Base-by-base conservation (phyloP, 2,113 vertebrate genomes). In the Hipposideros armiger region DNA sequence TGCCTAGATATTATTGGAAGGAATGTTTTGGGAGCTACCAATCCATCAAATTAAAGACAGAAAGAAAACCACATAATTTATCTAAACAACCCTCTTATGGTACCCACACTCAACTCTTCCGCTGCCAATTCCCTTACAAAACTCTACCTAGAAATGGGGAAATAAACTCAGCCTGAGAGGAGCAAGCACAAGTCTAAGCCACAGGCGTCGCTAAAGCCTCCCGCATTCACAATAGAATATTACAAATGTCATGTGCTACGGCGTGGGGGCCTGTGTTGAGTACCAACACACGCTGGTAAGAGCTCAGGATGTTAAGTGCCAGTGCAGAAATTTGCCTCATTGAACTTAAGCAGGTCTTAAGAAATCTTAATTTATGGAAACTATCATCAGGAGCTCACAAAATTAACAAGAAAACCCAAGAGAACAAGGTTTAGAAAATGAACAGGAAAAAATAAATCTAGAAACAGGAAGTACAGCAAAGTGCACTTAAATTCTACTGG, bases 251-350 rank as follows among this genome's bases (percentile, higher is more conserved):
- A 11, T 4, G 52, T 13, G 15, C 7, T 62, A 24, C 5, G 26
- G 6, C 0, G 0, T 26, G 24, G 17, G 7, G 5, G 3, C 2
- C 19, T 10, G 4, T 47, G 13, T 32, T 56, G 4, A 40, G 14
- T 30, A 47, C 10, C 4, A 47, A 42, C 16, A 7, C 19, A 13
- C 14, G 1, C 7, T 52, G 40, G 2, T 24, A 54, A 64, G 22
- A 47, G 4, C 36, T 66, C 14, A 2, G 28, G 5, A 3, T 1
- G 11, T 20, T 77, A 60, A 83, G 42, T 13, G 4, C 32, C 92
- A 69, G 7, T 24, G 47, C 52, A 87, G 58, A 62, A 62, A 60
- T 60, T 47, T 70, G 32, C 47, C 10, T 73, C 5, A 24, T 54
- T 30, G 70, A 70, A 95, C 20, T 76, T 60, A 77, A 67, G 16